Percentiles rank a stretch among this genome's conserved stretches.
Conservation (phyloP, 2,888 invertebrate genomes). For the Heliconius cydno region DNA sequence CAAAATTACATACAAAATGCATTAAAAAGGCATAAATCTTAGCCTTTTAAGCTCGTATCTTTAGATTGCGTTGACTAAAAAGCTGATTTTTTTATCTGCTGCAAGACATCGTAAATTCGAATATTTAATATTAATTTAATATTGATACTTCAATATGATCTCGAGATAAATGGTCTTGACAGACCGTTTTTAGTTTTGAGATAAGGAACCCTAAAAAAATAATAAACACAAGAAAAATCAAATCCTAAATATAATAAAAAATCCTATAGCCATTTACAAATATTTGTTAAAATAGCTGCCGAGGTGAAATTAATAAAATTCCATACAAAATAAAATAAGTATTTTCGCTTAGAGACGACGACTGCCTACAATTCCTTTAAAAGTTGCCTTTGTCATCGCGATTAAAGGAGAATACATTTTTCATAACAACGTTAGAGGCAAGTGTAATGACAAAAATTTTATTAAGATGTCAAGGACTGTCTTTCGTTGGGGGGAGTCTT, state of each 20-base stretch:
- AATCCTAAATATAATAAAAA: neutral
- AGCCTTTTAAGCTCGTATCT: too few relatives aligned
- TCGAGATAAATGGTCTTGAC: too few relatives aligned
- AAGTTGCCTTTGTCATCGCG: constrained; percentile 43
- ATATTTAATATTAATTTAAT: too few relatives aligned
- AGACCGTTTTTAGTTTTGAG: too few relatives aligned
- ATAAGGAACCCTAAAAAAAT: too few relatives aligned
- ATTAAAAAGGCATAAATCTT: too few relatives aligned
- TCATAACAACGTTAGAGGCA: constrained; percentile 39
- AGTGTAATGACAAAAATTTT: constrained; percentile 40
- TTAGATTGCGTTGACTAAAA: too few relatives aligned
- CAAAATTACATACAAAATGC: too few relatives aligned
- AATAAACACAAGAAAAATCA: neutral
- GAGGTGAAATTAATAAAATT: constrained; percentile 36
- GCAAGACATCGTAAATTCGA: too few relatives aligned
- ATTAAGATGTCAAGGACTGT: constrained; percentile 33
- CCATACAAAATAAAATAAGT: constrained; percentile 37
- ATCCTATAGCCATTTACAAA: constrained; percentile 14
- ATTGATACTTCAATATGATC: too few relatives aligned
- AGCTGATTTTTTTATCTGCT: too few relatives aligned
- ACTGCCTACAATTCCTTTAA: constrained; percentile 35
- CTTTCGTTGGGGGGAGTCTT: neutral
- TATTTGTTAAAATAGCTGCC: constrained; percentile 20
- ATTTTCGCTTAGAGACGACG: constrained; percentile 36
- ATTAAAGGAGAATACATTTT: constrained; percentile 41